Evolutionary conservation across 2,113 vertebrate genomes (phyloP), one percentile per base, ranked within the genome.

Genomic region (Carassius gibelio): DNA sequence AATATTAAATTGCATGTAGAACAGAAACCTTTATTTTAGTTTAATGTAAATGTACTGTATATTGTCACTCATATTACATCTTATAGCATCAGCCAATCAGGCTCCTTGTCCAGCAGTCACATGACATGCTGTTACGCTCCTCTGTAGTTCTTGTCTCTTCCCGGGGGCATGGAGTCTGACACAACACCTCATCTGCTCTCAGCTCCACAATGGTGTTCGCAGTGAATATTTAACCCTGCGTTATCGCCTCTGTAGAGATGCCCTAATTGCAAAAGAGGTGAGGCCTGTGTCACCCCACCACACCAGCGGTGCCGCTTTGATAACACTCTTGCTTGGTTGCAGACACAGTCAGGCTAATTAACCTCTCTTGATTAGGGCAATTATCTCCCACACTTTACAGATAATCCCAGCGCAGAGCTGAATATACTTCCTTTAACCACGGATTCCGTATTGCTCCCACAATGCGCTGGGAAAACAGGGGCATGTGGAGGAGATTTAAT

Each of bases 291-390:
- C 90, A 75, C 88, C 90, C 81, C 86, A 52, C 91, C 91, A 88
- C 76, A 57, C 92, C 89, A 84, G 66, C 88, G 52, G 87, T 75
- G 0, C 66, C 89, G 91, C 93, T 93, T 92, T 86, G 89, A 90
- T 92, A 91, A 93, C 91, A 89, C 92, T 87, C 84, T 1, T 76
- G 62, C 78, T 85, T 91, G 6, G 86, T 87, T 88, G 89, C 81
- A 89, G 90, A 91, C 91, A 62, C 90, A 88, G 74, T 64, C 87
- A 83, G 88, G 89, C 89, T 95, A 93, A 91, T 95, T 95, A 96
- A 95, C 94, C 95, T 94, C 91, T 90, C 89, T 88, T 92, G 93
- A 95, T 96, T 94, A 92, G 90, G 86, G 92, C 92, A 94, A 95
- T 95, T 95, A 95, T 94, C 94, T 93, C 89, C 88, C 86, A 93